phyloP scores from a whole-genome alignment of 1,140 invertebrate genomes.

The Lordiphosa stackelbergi region DNA sequence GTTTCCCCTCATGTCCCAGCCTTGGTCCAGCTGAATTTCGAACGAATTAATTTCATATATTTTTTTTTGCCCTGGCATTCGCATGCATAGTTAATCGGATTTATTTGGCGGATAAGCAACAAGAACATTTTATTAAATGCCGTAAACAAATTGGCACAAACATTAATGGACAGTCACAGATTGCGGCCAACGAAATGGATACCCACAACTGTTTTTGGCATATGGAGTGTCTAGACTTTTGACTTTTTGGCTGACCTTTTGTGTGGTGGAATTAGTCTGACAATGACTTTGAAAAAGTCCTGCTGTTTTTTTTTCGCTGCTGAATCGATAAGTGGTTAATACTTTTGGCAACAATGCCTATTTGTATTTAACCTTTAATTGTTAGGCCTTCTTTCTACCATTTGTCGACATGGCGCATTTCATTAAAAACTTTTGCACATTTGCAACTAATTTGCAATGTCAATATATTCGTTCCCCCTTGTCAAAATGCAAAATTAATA shows the following conservation, averaged over 20 bases:
- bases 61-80: constrained; percentile 8
- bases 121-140: neutral
- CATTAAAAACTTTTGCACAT: constrained; percentile 37
- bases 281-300: no score
- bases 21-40: constrained; percentile 29
- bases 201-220: constrained; percentile 32
- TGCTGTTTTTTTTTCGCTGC: no score
- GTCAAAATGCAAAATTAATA: constrained; percentile 43
- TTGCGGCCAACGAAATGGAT: constrained; percentile 28
- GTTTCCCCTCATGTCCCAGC: constrained; percentile 16
- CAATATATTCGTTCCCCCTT: constrained; percentile 19
- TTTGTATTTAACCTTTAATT: no score
- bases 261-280: neutral
- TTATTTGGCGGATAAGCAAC: constrained; percentile 2
- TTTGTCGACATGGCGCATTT: constrained; percentile 7
- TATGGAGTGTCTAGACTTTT: constrained; percentile 46
- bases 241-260: constrained; percentile 37
- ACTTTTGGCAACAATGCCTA: no score
- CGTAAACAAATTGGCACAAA: constrained; percentile 25
- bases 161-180: constrained; percentile 11
- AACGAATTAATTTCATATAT: constrained; percentile 41
- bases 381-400: no score
- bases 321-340: no score
- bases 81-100: constrained; percentile 33
- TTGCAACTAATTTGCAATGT: constrained; percentile 40